A percentile compares a stretch with the other conserved stretches of the same genome.
These are phyloP conservation scores for Calcarius lapponicus DNA, from an alignment of 2,797 vertebrate species.

Conservation along the genomic window DNA sequence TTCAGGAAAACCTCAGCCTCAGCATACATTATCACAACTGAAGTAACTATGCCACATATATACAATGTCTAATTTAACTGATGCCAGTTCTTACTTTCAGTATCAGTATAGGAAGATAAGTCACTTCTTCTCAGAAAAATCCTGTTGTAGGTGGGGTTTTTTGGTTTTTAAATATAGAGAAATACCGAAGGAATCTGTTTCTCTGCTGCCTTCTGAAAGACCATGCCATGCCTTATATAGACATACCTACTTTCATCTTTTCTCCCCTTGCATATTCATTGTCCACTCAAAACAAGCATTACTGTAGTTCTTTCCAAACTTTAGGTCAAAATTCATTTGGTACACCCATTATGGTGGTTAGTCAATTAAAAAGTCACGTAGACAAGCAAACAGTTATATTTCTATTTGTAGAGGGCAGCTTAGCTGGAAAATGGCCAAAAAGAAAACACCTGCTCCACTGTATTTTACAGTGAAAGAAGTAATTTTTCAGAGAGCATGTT, in stretches of 20 bases:
- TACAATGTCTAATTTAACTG: not conserved
- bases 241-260: not conserved
- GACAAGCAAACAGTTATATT: not conserved
- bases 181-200: not conserved
- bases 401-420: not conserved
- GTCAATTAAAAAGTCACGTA: not conserved
- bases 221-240: not conserved
- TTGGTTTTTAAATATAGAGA: not conserved
- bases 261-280: not conserved
- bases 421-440: not conserved
- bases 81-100: not conserved
- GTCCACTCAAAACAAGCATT: not conserved
- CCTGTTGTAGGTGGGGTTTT: fast-evolving
- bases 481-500: not conserved
- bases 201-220: not conserved
- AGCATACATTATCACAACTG: not conserved
- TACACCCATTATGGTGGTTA: not conserved
- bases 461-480: not conserved
- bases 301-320: not conserved
- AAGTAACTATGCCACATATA: not conserved
- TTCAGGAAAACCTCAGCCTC: not conserved
- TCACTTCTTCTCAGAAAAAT: not conserved
- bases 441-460: not conserved
- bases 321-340: not conserved
- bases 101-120: not conserved